Evolutionary conservation across 2,888 invertebrate species (phyloP).

Genomic region (Litoditis marina): DNA sequence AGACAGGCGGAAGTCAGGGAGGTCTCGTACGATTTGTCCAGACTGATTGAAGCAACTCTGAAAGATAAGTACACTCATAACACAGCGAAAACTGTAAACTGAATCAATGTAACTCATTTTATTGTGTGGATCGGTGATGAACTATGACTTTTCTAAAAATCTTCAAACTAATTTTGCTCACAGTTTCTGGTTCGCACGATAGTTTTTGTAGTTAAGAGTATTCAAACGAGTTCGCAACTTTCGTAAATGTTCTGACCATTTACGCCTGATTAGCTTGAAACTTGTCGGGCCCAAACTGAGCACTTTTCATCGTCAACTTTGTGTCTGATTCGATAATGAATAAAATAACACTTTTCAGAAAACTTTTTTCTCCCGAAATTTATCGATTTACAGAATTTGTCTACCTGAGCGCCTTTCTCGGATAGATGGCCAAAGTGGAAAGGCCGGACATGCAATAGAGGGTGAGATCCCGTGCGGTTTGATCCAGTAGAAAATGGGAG

Average conservation of each 20-base stretch:
- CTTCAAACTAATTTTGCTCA: too few relatives aligned
- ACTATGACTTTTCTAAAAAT: too few relatives aligned
- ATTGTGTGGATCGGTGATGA: too few relatives aligned
- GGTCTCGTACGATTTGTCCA: conserved; percentile 37
- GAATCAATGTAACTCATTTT: neutral
- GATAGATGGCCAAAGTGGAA: conserved; percentile 40
- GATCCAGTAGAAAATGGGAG: conserved; percentile 39
- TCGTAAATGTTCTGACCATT: too few relatives aligned
- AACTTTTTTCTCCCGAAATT: neutral
- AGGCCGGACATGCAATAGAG: conserved; percentile 41
- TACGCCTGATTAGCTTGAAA: too few relatives aligned
- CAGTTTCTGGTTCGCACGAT: too few relatives aligned
- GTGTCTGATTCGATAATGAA: too few relatives aligned
- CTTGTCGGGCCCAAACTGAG: too few relatives aligned
- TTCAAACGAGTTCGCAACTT: too few relatives aligned
- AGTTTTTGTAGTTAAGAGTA: too few relatives aligned
- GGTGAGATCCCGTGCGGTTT: conserved; percentile 30
- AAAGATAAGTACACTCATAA: neutral
- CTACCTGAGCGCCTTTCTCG: conserved; percentile 34
- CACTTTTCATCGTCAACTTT: too few relatives aligned
- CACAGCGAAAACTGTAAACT: neutral
- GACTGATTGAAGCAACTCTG: conserved; percentile 39
- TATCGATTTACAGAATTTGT: neutral
- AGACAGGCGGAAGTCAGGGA: conserved; percentile 32
- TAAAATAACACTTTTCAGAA: too few relatives aligned